Evolutionary conservation across 2,113 vertebrate genomes (phyloP), one percentile per base, ranked within the genome.

Genomic region (Rhipidura dahli): DNA sequence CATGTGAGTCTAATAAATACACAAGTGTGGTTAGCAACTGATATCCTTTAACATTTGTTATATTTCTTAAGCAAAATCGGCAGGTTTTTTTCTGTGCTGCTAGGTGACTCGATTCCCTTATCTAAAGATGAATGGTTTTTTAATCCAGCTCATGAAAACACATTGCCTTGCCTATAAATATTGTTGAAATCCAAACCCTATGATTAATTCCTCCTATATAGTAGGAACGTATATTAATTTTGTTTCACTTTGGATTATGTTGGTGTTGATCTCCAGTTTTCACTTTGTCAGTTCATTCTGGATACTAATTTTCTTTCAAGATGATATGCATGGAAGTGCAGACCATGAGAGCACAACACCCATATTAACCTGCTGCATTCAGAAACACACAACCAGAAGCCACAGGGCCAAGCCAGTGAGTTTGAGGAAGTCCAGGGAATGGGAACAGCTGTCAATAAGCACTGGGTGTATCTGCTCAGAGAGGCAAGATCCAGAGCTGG

Each of bases 181-280:
- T 70, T 92, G 83, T 92, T 91, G 87, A 96, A 96, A 93, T 90
- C 50, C 21, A 94, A 93, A 60, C 68, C 17, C 37, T 77, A n/a
- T 30, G 49, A 94, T 90, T 89, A 90, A 88, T 89, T 97, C 63
- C 65, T 63, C n/a, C 26, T 76, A 3, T 44, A 4, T 13, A 30
- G 42, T 44, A 57, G 31, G 13, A 60, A 45, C 35, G 3, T 57
- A 8, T 76, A 27, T 37, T 39, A n/a, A 3, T 61, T 90, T 80
- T 61, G 22, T 81, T 72, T 81, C 49, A 42, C 33, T 90, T 69
- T 17, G 61, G 70, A 10, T 64, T 81, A 59, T 19, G 30, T 75
- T 65, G 37, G 7, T 66, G 54, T 85, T 81, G 24, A n/a, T 69
- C 30, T 72, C 40, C 57, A 27, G 37, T 73, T 88, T 93, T 73